Conservation (phyloP, 2,113 vertebrate genomes). For the Pelmatolapia mariae region DNA sequence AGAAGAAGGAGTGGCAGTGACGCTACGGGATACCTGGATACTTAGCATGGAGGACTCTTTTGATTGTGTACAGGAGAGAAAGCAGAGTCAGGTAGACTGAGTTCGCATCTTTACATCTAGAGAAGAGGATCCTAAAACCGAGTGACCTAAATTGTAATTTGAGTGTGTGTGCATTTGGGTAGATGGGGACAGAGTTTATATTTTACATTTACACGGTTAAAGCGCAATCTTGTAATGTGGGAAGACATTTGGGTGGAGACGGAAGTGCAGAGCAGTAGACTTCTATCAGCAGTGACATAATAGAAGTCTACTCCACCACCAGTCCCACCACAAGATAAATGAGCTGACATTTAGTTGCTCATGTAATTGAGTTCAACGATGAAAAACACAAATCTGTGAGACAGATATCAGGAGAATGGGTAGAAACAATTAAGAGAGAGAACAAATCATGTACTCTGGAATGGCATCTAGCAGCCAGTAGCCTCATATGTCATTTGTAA, state of each 20-base stretch:
- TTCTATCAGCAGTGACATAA: not conserved
- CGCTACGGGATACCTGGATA: not conserved
- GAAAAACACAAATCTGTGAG: not conserved
- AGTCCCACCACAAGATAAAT: not conserved
- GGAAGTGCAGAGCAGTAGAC: not conserved
- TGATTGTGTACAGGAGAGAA: not conserved
- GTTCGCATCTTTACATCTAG: not conserved
- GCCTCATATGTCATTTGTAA: not conserved
- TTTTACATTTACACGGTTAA: not conserved
- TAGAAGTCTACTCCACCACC: not conserved
- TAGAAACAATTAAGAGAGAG: not conserved
- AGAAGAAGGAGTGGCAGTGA: not conserved
- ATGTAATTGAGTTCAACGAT: not conserved
- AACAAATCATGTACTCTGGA: not conserved
- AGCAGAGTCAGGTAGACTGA: not conserved
- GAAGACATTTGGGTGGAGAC: not conserved
- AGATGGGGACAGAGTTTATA: not conserved
- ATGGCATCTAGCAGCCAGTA: not conserved
- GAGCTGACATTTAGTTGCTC: slow-evolving; percentile 3
- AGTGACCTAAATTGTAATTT: not conserved
- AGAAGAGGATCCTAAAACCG: not conserved
- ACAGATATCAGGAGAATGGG: not conserved
- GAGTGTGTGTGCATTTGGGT: not conserved
- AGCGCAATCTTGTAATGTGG: not conserved
- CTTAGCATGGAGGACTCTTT: not conserved